Evolutionary conservation across 1,140 invertebrate species (phyloP), one percentile per base, ranked within the genome.

Genomic region (Diabrotica virgifera): DNA sequence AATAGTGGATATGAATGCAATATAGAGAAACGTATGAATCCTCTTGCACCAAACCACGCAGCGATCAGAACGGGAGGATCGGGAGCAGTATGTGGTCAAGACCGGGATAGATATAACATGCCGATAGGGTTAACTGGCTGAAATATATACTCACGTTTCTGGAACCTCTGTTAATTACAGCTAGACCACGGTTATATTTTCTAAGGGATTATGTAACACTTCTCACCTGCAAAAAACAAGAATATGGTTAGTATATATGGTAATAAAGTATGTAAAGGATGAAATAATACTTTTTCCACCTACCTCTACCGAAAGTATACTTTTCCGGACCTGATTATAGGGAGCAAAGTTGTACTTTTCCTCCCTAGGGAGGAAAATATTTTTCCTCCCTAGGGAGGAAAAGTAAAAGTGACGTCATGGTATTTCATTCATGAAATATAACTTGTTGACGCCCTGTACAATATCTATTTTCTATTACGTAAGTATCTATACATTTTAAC

Each of bases 141-240:
- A 46, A 46, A 68, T 72, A 73, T 73, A 63, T 71, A 73, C 72
- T 73, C 70, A 72, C 70, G 67, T 66, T 68, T 65, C 64, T 68
- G 70, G 71, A 71, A 70, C 70, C 69, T 65, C 64, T 66, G 72
- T 70, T 71, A 70, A 73, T 71, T 72, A 63, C 67, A 71, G 59
- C 66, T 70, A 71, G 65, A 62, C 64, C 64, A 66, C 40, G 63
- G 65, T 54, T 53, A 65, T 70, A 70, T 67, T 67, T 61, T 60
- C 65, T 60, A 65, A 66, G 62, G 64, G 54, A 59, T 46, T 46
- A 46, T 8, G 52, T 54, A 62, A 66, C 62, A 61, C 51, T 66
- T 59, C 68, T 70, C 62, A 70, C 68, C 65, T 70, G 68, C 54
- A 70, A 70, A 63, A 62, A 67, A 70, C 65, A 13, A 53, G 40